Base-by-base conservation (phyloP, 2,113 vertebrate genomes). In the Microtus richardsoni region DNA sequence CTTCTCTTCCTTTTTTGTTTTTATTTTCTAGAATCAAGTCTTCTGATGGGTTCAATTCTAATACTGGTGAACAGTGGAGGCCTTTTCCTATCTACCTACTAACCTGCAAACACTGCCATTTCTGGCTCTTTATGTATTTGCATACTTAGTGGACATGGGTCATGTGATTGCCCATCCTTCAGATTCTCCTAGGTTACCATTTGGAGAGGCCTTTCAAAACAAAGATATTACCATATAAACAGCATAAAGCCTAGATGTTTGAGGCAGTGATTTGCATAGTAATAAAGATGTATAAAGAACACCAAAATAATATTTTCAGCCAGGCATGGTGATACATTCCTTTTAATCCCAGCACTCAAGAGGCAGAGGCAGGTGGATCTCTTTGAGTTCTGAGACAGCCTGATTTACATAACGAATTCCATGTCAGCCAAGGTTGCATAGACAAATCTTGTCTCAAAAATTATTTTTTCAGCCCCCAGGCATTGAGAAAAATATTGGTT, bases 111-210 rank as follows among this genome's bases (percentile, higher is more conserved):
- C 75, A 41, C 33, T 60, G 8, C 10, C 71, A 74, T 30, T 89
- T 93, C 33, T 30, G 78, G 22, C 24, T 93, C 71, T 86, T 93
- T 96, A 93, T 96, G 95, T 97, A 94, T 96, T 96, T 97, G 49
- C 70, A 16, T 93, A 68, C 86, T 89, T 95, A 66, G 39, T 93
- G 19, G 33, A 64, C 90, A 82, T 70, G 52, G 33, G 58, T 91
- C 79, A 83, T 36, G 62, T 36, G 16, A 85, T 93, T 96, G 88
- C 58, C 28, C 11, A 13, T 78, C 28, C 77, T 74, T 95, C 83
- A 90, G 39, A 33, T 87, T 91, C 95, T 75, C 70, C 58, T 85
- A 41, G 87, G 6, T 84, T 95, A 78, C 77, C 70, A 86, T 86
- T 73, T 91, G 47, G 84, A 87, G 77, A 70, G 84, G 75, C 13